Evolutionary conservation across 2,888 invertebrate genomes (phyloP).

Genomic region (Parochlus steinenii): DNA sequence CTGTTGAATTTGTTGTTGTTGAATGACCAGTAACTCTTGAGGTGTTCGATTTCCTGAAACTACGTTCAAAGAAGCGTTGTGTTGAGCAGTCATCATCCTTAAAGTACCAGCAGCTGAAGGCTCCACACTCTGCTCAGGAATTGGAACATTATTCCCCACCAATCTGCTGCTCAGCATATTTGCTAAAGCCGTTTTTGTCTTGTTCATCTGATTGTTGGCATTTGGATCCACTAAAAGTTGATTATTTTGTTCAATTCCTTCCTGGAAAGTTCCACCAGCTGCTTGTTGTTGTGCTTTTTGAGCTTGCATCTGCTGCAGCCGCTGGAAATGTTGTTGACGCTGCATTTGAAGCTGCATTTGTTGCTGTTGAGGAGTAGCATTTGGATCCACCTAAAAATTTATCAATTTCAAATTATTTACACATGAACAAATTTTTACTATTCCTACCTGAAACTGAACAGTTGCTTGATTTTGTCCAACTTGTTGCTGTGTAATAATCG

Average conservation of each 20-base stretch:
- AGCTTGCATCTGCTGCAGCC: conserved; percentile 23
- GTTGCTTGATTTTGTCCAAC: conserved; percentile 15
- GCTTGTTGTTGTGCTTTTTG: conserved; percentile 19
- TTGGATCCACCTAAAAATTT: conserved; percentile 16
- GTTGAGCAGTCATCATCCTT: conserved; percentile 72
- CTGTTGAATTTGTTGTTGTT: conserved; percentile 34
- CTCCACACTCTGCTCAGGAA: conserved; percentile 33
- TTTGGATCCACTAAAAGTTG: conserved; percentile 10
- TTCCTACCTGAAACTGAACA: conserved; percentile 18
- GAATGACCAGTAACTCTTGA: conserved; percentile 39
- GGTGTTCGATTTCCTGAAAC: conserved; percentile 22
- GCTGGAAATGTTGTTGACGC: conserved; percentile 19
- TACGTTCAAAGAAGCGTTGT: conserved; percentile 42
- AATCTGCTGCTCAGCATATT: conserved; percentile 80
- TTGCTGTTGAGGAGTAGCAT: conserved; percentile 26
- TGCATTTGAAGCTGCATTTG: conserved; percentile 33
- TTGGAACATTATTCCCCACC: conserved; percentile 38
- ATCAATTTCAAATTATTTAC: no score
- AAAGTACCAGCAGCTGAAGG: conserved; percentile 53
- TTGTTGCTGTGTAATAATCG: conserved; percentile 21
- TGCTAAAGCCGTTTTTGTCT: conserved; percentile 88
- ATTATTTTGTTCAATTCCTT: conserved; percentile 7
- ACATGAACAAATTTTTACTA: neutral
- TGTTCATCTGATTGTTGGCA: conserved; percentile 51
- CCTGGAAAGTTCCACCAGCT: neutral